Evolutionary conservation across 2,797 vertebrate genomes (phyloP).

Genomic region (Hyperoplus lanceolatus): DNA sequence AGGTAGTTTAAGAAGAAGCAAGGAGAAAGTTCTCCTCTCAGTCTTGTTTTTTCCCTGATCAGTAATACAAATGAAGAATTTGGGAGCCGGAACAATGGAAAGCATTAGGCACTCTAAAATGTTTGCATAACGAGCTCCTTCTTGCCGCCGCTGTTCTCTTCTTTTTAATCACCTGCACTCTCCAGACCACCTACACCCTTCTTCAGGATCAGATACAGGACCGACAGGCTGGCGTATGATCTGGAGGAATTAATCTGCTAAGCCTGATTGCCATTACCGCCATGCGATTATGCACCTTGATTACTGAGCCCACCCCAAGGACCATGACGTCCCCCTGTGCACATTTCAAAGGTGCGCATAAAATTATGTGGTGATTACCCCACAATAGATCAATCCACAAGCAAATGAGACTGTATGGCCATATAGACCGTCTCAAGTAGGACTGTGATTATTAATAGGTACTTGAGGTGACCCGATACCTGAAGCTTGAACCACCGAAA

Average conservation of each 20-base stretch:
- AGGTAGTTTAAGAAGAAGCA: slow-evolving; percentile 73
- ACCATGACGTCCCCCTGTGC: slow-evolving; percentile 80
- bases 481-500: slow-evolving; percentile 68
- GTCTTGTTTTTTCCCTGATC: slow-evolving; percentile 68
- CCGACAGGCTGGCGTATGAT: slow-evolving; percentile 79
- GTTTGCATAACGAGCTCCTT: slow-evolving; percentile 89
- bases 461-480: slow-evolving; percentile 86
- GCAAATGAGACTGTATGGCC: slow-evolving; percentile 79
- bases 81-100: slow-evolving; percentile 77
- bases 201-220: slow-evolving; percentile 87
- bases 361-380: slow-evolving; percentile 89
- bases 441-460: slow-evolving; percentile 88
- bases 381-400: slow-evolving; percentile 85
- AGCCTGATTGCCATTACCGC: slow-evolving; percentile 89
- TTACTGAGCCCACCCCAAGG: slow-evolving; percentile 87
- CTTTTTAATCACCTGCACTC: slow-evolving; percentile 89
- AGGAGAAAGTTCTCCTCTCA: slow-evolving; percentile 67
- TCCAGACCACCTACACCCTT: slow-evolving; percentile 91
- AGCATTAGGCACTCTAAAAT: slow-evolving; percentile 86
- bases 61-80: slow-evolving; percentile 83
- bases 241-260: slow-evolving; percentile 86
- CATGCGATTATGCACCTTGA: slow-evolving; percentile 89
- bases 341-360: slow-evolving; percentile 86
- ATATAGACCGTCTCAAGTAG: slow-evolving; percentile 87
- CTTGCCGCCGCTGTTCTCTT: slow-evolving; percentile 74